A percentile compares a stretch with the other conserved stretches of the same genome.
These are phyloP conservation scores for Tetanocera ferruginea DNA, from an alignment of 2,888 invertebrate species.

Conservation along the genomic window DNA sequence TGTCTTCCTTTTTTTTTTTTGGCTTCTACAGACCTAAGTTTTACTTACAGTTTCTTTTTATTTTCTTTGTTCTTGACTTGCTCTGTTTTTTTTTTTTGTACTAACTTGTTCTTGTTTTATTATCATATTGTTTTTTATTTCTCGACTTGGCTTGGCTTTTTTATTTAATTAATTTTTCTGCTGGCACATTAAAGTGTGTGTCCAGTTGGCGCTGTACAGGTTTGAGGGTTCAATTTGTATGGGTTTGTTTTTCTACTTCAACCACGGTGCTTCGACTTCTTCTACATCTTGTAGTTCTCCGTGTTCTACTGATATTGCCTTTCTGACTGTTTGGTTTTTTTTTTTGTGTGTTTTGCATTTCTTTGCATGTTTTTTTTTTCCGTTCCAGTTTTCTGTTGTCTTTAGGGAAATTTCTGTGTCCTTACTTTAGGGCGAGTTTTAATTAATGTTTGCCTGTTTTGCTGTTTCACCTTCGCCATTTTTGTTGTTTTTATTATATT, in stretches of 20 bases:
- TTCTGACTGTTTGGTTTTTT: background rate
- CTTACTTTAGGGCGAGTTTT: slow-evolving; percentile 21
- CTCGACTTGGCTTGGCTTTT: background rate
- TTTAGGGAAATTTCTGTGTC: background rate
- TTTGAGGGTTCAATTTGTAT: slow-evolving; percentile 5
- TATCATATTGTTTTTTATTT: background rate
- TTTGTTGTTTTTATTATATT: background rate
- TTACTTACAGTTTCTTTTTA: background rate
- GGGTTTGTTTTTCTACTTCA: slow-evolving; percentile 21
- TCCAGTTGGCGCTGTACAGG: background rate
- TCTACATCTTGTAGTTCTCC: background rate
- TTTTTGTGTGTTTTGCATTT: slow-evolving; percentile 5
- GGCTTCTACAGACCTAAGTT: background rate
- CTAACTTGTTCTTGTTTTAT: too few species aligned
- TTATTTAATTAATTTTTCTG: slow-evolving; percentile 34
- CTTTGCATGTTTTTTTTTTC: background rate
- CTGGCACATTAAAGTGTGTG: slow-evolving; percentile 16
- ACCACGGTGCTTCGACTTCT: background rate
- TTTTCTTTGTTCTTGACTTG: slow-evolving; percentile 11
- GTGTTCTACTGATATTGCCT: background rate
- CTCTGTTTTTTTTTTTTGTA: background rate
- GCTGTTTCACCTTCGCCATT: background rate
- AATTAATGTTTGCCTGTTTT: slow-evolving; percentile 23
- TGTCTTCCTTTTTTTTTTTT: background rate
- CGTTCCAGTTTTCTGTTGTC: background rate